Conservation (phyloP, 1,140 invertebrate genomes). For the Rhagoletis zephyria region DNA sequence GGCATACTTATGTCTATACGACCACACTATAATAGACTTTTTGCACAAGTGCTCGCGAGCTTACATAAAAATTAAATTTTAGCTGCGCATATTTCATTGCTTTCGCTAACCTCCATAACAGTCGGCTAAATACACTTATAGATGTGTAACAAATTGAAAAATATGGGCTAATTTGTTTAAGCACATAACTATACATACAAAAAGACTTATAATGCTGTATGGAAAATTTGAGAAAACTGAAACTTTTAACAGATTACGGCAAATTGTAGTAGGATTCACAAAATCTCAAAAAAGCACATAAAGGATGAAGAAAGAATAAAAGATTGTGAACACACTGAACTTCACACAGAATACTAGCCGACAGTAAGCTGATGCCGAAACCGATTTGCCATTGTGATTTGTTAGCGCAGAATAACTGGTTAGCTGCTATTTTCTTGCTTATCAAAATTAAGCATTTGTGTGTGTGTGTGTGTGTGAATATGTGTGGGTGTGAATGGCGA, state of each 20-base stretch:
- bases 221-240: constrained; percentile 29
- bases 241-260: constrained; percentile 11
- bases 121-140: too few species aligned
- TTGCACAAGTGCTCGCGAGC: too few species aligned
- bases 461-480: not conserved
- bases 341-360: not conserved
- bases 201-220: not conserved
- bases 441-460: not conserved
- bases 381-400: constrained; percentile 24
- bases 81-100: too few species aligned
- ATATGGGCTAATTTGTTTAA: too few species aligned
- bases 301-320: too few species aligned
- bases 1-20: too few species aligned
- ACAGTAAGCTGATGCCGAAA: not conserved
- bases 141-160: too few species aligned
- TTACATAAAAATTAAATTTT: too few species aligned
- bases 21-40: too few species aligned
- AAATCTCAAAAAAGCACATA: not conserved
- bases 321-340: not conserved
- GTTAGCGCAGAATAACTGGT: not conserved
- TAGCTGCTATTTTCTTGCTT: constrained; percentile 4
- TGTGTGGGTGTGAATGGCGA: not conserved
- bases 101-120: too few species aligned
- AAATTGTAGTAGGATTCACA: not conserved
- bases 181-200: too few species aligned